Conservation (phyloP, 2,888 invertebrate species). For the Himalopsyche tibetana region DNA sequence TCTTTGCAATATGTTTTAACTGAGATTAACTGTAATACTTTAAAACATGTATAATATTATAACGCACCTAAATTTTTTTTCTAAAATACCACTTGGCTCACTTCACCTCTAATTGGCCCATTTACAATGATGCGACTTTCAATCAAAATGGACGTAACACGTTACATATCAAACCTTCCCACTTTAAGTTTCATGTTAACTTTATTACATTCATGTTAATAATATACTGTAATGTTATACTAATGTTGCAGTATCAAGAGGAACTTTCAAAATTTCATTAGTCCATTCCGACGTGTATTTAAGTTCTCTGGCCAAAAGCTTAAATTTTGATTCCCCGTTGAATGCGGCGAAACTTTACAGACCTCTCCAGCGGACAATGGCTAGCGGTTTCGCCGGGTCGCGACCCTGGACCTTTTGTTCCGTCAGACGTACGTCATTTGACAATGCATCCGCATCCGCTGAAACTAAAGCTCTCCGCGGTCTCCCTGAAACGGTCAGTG, state of each 20-base stretch:
- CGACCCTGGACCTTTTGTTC: not conserved
- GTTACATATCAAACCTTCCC: no score
- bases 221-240: not conserved
- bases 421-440: slow-evolving; percentile 12
- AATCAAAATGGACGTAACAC: no score
- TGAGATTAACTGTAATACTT: no score
- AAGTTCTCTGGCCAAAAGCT: slow-evolving; percentile 11
- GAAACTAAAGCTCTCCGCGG: slow-evolving; percentile 56
- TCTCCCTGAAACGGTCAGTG: slow-evolving; percentile 46
- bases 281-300: not conserved
- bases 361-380: slow-evolving; percentile 10
- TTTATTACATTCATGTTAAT: not conserved
- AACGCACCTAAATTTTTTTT: no score
- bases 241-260: not conserved
- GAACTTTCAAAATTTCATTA: slow-evolving; percentile 15
- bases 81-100: no score
- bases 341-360: slow-evolving; percentile 43
- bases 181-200: no score
- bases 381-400: not conserved
- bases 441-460: slow-evolving; percentile 43
- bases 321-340: slow-evolving; percentile 17
- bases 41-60: no score
- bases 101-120: no score
- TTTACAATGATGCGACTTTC: no score
- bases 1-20: no score